A percentile compares a stretch with the other conserved stretches of the same genome.
These are phyloP conservation scores for Diploscapter pachys DNA, from an alignment of 1,140 invertebrate species.

Conservation along the genomic window DNA sequence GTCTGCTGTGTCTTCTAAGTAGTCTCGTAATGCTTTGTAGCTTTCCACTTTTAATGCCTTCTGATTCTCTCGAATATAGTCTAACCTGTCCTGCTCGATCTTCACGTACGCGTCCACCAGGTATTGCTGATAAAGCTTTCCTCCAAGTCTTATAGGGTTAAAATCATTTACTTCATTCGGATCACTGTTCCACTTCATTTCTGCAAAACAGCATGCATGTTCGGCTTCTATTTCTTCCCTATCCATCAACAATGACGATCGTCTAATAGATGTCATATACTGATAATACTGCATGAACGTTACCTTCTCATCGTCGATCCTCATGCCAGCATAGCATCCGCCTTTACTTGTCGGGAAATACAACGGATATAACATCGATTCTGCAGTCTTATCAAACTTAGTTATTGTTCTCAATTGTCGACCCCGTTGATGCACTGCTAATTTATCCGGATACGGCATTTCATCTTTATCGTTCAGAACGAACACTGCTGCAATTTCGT, in stretches of 20 bases:
- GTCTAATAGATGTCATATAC: no score
- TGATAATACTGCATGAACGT: neutral
- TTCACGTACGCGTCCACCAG: slow-evolving; percentile 22
- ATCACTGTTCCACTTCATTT: neutral
- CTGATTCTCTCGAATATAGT: slow-evolving; percentile 30
- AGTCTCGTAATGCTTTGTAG: slow-evolving; percentile 19
- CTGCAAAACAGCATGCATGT: no score
- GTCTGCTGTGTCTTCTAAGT: slow-evolving; percentile 6
- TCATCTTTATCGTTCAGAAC: slow-evolving; percentile 10
- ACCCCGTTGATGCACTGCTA: slow-evolving; percentile 5
- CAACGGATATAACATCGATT: no score
- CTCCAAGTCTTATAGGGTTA: slow-evolving; percentile 23
- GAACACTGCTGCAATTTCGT: slow-evolving; percentile 19
- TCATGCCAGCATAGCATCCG: slow-evolving; percentile 17
- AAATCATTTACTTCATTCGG: slow-evolving; percentile 20
- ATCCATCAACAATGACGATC: no score
- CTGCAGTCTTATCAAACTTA: no score
- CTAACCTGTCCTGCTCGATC: slow-evolving; percentile 27
- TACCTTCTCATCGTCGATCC: slow-evolving; percentile 1
- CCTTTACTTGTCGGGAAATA: neutral
- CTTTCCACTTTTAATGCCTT: slow-evolving; percentile 4
- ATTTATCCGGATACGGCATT: neutral
- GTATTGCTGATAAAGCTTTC: slow-evolving; percentile 36
- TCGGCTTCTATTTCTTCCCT: no score
- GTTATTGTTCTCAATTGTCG: neutral